Conservation (phyloP, 2,113 vertebrate genomes). For the Pomatorhinus ruficollis region DNA sequence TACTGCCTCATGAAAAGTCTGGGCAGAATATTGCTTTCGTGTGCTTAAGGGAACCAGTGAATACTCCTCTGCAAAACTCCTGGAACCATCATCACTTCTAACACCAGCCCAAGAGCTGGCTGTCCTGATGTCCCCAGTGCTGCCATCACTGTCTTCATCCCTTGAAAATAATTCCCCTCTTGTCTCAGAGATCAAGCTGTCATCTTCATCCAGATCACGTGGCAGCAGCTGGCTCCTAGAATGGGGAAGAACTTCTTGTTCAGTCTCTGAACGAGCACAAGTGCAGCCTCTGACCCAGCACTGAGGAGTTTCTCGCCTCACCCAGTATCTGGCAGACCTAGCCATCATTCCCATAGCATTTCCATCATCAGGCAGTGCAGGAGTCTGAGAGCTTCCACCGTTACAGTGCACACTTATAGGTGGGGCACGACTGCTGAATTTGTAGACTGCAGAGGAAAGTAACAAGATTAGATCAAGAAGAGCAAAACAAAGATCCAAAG, state of each 20-base stretch:
- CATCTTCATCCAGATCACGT: neutral
- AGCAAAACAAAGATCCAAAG: neutral
- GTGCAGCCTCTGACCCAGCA: conserved; percentile 40
- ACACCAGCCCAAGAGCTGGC: neutral
- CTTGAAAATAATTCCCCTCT: neutral
- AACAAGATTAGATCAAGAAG: neutral
- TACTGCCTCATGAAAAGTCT: conserved; percentile 29
- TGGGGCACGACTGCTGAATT: neutral
- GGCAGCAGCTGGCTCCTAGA: neutral
- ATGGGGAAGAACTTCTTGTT: neutral
- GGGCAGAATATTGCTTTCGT: neutral
- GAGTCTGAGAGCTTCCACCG: neutral
- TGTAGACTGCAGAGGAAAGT: conserved; percentile 32
- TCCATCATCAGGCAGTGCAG: neutral
- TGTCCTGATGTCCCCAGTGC: fast-evolving
- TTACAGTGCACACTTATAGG: fast-evolving
- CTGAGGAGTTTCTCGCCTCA: neutral
- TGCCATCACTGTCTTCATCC: neutral
- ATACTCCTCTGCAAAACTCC: neutral
- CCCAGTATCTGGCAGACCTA: neutral
- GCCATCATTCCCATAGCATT: neutral
- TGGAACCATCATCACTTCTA: neutral
- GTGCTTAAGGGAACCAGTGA: neutral
- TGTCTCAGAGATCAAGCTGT: neutral
- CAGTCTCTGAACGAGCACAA: neutral